Evolutionary conservation across 2,888 invertebrate genomes (phyloP), one percentile per base, ranked within the genome.

Genomic region (Tromatobia lineatoria): DNA sequence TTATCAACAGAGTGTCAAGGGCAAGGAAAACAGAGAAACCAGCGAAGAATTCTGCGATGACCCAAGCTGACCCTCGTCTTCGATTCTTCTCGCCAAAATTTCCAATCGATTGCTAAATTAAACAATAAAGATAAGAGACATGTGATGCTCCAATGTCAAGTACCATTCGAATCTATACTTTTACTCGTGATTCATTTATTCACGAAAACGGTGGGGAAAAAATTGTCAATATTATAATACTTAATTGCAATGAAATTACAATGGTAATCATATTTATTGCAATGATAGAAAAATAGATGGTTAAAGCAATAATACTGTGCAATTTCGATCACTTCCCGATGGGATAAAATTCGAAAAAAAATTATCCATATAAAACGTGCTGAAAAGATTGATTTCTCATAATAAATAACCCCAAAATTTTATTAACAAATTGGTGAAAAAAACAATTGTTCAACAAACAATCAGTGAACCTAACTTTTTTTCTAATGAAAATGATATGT

Each of bases 81-180:
- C n/a, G 15, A 29, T 34, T 29, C n/a, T 23, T n/a, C 59, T 34
- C 59, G 18, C 59, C 59, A 61, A 61, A 61, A 61, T 61, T 61
- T 61, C 59, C 59, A 10, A 61, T 61, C 59, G n/a, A 7, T 29
- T n/a, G 59, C 4, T 61, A 29, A 61, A 34, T 29, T 10, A n/a
- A 10, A n/a, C 34, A n/a, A n/a, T 29, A 34, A 34, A n/a, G 59
- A 61, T 61, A 61, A 61, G 15, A n/a, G 15, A n/a, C 29, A 2
- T 8, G n/a, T 34, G 29, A 29, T 29, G 34, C 34, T 1, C 29
- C 59, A 34, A 61, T 61, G 15, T n/a, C 6, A 10, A 25, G 15
- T 18, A 15, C 3, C 29, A 59, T 29, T 59, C n/a, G 59, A 29
- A 59, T 59, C 8, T n/a, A 18, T 61, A 2, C 15, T 61, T n/a